Conservation (phyloP, 2,797 vertebrate species). For the Sebastes nivosus region DNA sequence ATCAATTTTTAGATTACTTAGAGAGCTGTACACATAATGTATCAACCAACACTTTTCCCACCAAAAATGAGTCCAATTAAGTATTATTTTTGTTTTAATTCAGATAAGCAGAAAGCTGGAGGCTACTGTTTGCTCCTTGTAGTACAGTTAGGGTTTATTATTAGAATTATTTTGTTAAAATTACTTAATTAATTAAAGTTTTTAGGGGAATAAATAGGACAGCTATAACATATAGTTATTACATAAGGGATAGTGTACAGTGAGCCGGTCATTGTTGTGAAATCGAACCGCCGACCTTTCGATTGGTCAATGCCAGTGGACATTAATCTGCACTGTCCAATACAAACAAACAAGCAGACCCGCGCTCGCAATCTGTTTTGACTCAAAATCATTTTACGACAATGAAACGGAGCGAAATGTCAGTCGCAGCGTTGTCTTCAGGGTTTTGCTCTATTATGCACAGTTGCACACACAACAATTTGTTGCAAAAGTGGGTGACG, state of each 20-base stretch:
- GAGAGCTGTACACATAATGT: neutral
- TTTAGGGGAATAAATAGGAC: neutral
- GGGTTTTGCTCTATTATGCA: neutral
- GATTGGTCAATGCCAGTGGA: neutral
- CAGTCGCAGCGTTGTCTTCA: neutral
- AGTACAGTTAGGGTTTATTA: neutral
- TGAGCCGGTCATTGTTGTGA: too few relatives aligned
- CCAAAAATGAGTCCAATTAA: neutral
- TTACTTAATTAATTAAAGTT: neutral
- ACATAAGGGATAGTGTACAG: neutral
- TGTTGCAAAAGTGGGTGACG: neutral
- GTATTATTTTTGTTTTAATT: neutral
- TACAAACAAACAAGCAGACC: neutral
- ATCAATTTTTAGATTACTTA: neutral
- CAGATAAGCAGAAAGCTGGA: neutral
- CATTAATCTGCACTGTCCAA: neutral
- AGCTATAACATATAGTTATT: neutral
- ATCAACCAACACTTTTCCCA: neutral
- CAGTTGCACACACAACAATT: neutral
- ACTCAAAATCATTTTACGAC: neutral
- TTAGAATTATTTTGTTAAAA: neutral
- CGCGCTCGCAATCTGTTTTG: neutral
- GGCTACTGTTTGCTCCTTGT: neutral
- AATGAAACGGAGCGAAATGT: neutral
- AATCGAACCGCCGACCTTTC: too few relatives aligned